Base-by-base conservation (phyloP, 2,113 vertebrate species). In the Phrynosoma platyrhinos region DNA sequence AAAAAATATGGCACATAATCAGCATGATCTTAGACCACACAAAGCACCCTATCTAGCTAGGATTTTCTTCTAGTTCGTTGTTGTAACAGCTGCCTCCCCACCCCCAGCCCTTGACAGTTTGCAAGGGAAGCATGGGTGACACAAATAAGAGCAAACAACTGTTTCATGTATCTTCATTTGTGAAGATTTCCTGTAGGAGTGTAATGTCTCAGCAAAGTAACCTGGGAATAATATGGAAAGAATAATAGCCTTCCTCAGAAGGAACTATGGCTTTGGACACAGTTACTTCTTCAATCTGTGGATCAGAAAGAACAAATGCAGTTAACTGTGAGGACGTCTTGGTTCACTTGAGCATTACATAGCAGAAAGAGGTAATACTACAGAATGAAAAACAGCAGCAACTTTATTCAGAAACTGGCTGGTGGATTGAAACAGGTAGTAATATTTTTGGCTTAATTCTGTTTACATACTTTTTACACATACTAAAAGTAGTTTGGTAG, bases 1-100 rank as follows among this genome's bases (percentile, higher is more conserved):
- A 80, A 14, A 85, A 90, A 62, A 12, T 1, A 3, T 80, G 92
- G 94, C 95, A 87, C 81, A 68, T 87, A 84, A 77, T 89, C 93
- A 80, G 82, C 85, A 84, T 92, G 91, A 92, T 91, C 87, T 87
- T 88, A 78, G 77, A 90, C 91, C 86, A 87, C 90, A 91, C 91
- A 92, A 88, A 91, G 93, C 91, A 40, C 85, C 18, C 88, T 1
- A 8, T 3, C n/a, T 81, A 91, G 89, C 88, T 84, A 52, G 86
- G 53, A 89, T 91, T 66, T 36, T 25, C 62, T 88, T 84, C 93
- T 86, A 83, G 90, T 89, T 2, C 85, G 12, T 91, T 92, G 84
- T 93, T 91, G 86, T 76, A 80, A 83, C 92, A 93, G 92, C 92
- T 93, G 89, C 66, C 84, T 64, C 87, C 62, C 55, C 12, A 36